Evolutionary conservation across 2,888 invertebrate genomes (phyloP).

Genomic region (Drosophila sordidapex): DNA sequence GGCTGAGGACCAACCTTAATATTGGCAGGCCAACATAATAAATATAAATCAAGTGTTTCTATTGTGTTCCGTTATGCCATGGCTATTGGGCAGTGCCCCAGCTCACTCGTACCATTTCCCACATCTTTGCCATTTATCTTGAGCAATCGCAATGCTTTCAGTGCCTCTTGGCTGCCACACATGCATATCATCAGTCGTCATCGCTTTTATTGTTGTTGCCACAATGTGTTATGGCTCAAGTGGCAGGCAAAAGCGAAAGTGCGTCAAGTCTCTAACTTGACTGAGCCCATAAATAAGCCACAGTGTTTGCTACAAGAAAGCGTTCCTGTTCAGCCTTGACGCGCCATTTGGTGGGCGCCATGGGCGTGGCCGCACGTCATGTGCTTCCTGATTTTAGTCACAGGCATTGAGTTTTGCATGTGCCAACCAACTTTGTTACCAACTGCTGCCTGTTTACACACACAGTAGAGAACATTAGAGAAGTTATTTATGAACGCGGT

Average conservation of each 20-base stretch:
- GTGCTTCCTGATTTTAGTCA: slow-evolving; percentile 37
- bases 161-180: slow-evolving; percentile 48
- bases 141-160: slow-evolving; percentile 51
- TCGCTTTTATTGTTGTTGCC: slow-evolving; percentile 67
- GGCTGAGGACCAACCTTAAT: slow-evolving; percentile 23
- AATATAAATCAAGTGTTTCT: slow-evolving; percentile 74
- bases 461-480: not conserved
- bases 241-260: slow-evolving; percentile 36
- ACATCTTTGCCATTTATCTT: slow-evolving; percentile 67
- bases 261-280: slow-evolving; percentile 41
- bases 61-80: slow-evolving; percentile 47
- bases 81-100: slow-evolving; percentile 35
- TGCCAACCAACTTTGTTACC: slow-evolving; percentile 1
- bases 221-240: slow-evolving; percentile 27
- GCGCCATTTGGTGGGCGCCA: slow-evolving; percentile 34
- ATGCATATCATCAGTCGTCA: slow-evolving; percentile 77
- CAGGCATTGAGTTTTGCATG: slow-evolving; percentile 34
- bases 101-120: slow-evolving; percentile 18
- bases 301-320: slow-evolving; percentile 17
- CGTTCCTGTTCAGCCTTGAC: slow-evolving; percentile 29
- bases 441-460: not conserved
- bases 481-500: not conserved
- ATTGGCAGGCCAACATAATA: slow-evolving; percentile 76
- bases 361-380: slow-evolving; percentile 37
- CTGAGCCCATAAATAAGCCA: slow-evolving; percentile 50